Conservation (phyloP, 2,888 invertebrate species). For the Eretmocerus hayati region DNA sequence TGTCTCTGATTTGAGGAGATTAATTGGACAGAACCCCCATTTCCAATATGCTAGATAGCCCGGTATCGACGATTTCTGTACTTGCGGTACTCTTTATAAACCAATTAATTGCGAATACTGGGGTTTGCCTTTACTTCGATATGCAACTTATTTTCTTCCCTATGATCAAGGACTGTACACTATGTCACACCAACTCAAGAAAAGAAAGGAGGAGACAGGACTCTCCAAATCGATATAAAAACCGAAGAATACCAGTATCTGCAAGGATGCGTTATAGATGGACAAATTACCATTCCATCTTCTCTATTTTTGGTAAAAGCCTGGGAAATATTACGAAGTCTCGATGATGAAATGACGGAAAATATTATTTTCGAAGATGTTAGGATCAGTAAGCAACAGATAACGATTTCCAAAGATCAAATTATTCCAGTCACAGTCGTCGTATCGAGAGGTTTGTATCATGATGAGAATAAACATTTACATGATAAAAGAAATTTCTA, state of each 20-base stretch:
- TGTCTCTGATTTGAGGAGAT: too few relatives aligned
- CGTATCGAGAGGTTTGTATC: conserved; percentile 36
- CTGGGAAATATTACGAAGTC: conserved; percentile 49
- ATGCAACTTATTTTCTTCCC: not conserved
- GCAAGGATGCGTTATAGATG: conserved; percentile 53
- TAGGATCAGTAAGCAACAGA: conserved; percentile 42
- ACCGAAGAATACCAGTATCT: conserved; percentile 45
- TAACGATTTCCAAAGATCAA: conserved; percentile 49
- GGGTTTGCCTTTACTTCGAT: too few relatives aligned
- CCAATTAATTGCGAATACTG: too few relatives aligned
- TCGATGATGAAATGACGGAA: conserved; percentile 45
- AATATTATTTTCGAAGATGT: conserved; percentile 39
- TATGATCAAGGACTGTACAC: conserved; percentile 35
- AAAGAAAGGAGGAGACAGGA: conserved; percentile 28
- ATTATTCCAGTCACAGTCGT: conserved; percentile 35
- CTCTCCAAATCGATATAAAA: conserved; percentile 31
- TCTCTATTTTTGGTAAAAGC: conserved; percentile 51
- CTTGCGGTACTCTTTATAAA: too few relatives aligned
- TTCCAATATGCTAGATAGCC: too few relatives aligned
- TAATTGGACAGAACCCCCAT: too few relatives aligned
- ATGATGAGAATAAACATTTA: not conserved
- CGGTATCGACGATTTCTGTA: too few relatives aligned
- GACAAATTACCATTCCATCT: conserved; percentile 55
- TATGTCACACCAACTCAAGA: conserved; percentile 30
- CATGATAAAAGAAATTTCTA: not conserved